These are phyloP conservation scores for Tetrapedia diversipes DNA, from an alignment of 2,888 invertebrate species.

Conservation along the genomic window DNA sequence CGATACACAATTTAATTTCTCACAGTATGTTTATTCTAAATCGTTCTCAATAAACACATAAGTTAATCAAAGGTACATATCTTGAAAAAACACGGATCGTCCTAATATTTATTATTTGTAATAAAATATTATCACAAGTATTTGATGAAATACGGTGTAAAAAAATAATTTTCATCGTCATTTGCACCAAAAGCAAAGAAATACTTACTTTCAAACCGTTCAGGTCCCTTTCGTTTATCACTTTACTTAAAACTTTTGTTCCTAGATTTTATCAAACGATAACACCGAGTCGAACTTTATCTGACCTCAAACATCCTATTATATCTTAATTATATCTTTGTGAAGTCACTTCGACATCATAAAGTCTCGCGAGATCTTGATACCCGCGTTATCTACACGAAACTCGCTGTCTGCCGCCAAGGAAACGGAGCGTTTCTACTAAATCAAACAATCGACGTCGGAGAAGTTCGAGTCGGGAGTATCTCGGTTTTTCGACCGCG, in stretches of 20 bases:
- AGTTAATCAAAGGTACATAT: too few relatives aligned
- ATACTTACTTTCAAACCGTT: too few relatives aligned
- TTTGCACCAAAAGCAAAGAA: neutral
- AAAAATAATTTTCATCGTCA: neutral
- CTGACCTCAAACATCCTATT: neutral
- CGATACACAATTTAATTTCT: too few relatives aligned
- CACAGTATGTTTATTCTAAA: too few relatives aligned
- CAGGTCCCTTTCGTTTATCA: too few relatives aligned
- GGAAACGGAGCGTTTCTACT: neutral
- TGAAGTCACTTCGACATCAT: neutral
- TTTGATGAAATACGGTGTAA: too few relatives aligned
- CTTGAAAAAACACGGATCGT: too few relatives aligned
- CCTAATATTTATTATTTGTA: too few relatives aligned
- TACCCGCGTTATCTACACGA: neutral
- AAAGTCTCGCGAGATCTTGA: too few relatives aligned
- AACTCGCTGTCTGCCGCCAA: neutral
- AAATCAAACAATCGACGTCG: slow-evolving; percentile 31
- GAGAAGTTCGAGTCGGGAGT: slow-evolving; percentile 4
- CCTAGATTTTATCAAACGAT: neutral
- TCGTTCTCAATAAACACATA: too few relatives aligned
- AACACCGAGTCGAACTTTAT: neutral
- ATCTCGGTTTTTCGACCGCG: neutral
- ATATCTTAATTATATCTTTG: neutral
- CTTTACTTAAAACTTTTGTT: too few relatives aligned
- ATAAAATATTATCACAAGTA: too few relatives aligned